Evolutionary conservation across 2,113 vertebrate species (phyloP), one percentile per base, ranked within the genome.

Genomic region (Salminus brasiliensis): DNA sequence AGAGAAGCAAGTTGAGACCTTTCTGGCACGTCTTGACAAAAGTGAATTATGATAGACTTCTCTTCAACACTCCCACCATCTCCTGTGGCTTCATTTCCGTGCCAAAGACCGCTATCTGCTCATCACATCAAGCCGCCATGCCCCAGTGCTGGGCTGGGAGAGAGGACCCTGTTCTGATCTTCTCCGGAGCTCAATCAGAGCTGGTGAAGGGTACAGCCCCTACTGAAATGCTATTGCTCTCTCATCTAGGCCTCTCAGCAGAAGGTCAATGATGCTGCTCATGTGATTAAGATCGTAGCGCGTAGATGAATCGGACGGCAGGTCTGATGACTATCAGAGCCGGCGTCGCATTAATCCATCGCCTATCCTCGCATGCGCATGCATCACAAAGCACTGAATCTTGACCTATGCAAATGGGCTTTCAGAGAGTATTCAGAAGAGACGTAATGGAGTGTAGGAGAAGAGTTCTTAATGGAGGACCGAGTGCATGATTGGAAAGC

Each of bases 401-500:
- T 78, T 78, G 63, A 82, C 81, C 75, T 78, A 82, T 82, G 75
- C 70, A 78, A 82, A 78, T 78, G 70, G 72, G n/a, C 52, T 77
- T 82, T 66, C 75, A 25, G 63, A n/a, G 62, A 68, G 52, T 41
- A 72, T 53, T 67, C 76, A 21, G 72, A 71, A 69, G 73, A 69
- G 76, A 74, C 63, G 34, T 79, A 57, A 59, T 47, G 72, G 34
- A 55, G 66, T 72, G 67, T 47, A 70, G 66, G 66, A 41, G 43
- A 66, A 66, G 57, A 30, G 55, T 70, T 70, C 72, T 72, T 67
- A 83, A 83, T 79, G 72, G 59, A 72, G 36, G 74, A 39, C 72
- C 52, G 57, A 25, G 53, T 47, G 36, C 67, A 78, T 71, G 76
- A 78, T 45, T 71, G 76, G 67, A 71, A 45, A 71, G 41, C 66